Evolutionary conservation across 2,797 vertebrate species (phyloP).

Genomic region (Ctenosaura bakeri): DNA sequence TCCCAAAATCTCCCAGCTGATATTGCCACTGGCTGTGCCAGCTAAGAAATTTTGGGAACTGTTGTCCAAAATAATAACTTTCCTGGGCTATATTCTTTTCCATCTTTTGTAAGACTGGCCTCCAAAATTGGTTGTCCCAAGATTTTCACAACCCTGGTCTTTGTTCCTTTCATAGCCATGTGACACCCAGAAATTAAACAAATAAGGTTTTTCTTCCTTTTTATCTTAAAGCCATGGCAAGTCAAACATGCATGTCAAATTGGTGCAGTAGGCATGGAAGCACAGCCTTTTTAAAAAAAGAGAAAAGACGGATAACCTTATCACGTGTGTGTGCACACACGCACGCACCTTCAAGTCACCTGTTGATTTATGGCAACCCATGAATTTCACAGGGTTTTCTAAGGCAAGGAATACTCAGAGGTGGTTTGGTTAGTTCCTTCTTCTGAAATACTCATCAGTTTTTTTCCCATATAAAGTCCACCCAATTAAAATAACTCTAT

Average conservation of each 20-base stretch:
- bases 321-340: neutral
- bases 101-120: too few species aligned
- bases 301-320: neutral
- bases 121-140: too few species aligned
- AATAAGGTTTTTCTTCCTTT: neutral
- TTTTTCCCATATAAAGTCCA: neutral
- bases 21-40: too few species aligned
- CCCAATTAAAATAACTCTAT: neutral
- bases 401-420: too few species aligned
- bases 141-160: neutral
- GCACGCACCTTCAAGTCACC: too few species aligned
- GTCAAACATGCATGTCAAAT: neutral
- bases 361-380: too few species aligned
- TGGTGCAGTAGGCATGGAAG: neutral
- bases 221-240: neutral
- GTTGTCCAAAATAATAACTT: neutral
- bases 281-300: neutral
- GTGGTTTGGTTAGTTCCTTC: too few species aligned
- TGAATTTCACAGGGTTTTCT: too few species aligned
- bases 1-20: too few species aligned
- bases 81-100: neutral
- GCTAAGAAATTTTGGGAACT: too few species aligned
- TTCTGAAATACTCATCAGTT: neutral
- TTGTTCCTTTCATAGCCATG: neutral
- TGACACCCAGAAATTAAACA: neutral